Conservation (phyloP, 2,113 vertebrate genomes). For the Haemorhous mexicanus region DNA sequence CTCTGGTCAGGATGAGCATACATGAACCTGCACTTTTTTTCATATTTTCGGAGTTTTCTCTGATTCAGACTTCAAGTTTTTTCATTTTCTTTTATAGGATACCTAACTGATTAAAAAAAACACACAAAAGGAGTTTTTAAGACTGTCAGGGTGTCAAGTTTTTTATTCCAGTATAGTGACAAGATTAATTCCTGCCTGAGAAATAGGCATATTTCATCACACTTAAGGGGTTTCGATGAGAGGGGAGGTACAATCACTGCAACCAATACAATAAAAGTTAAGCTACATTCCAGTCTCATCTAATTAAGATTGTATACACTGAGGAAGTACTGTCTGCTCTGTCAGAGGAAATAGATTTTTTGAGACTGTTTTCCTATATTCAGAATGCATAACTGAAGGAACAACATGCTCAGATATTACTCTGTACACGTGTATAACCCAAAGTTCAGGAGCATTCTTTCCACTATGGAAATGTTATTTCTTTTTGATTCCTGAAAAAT, state of each 20-base stretch:
- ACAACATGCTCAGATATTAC: background rate
- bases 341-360: background rate
- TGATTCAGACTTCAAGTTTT: background rate
- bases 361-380: background rate
- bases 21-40: background rate
- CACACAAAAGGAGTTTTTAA: background rate
- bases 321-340: background rate
- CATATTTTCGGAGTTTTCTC: background rate
- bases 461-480: background rate
- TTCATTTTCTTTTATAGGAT: background rate
- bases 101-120: background rate
- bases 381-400: background rate
- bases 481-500: background rate
- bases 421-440: background rate
- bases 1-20: background rate
- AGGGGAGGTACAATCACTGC: background rate
- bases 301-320: background rate
- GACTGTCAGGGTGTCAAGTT: background rate
- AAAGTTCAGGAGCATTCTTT: background rate
- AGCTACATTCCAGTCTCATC: background rate
- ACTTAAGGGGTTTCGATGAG: background rate
- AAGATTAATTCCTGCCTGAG: background rate
- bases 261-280: background rate
- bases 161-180: background rate
- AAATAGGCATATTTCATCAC: background rate